Evolutionary conservation across 2,797 vertebrate species (phyloP), one percentile per base, ranked within the genome.

Genomic region (Siniperca obscura): DNA sequence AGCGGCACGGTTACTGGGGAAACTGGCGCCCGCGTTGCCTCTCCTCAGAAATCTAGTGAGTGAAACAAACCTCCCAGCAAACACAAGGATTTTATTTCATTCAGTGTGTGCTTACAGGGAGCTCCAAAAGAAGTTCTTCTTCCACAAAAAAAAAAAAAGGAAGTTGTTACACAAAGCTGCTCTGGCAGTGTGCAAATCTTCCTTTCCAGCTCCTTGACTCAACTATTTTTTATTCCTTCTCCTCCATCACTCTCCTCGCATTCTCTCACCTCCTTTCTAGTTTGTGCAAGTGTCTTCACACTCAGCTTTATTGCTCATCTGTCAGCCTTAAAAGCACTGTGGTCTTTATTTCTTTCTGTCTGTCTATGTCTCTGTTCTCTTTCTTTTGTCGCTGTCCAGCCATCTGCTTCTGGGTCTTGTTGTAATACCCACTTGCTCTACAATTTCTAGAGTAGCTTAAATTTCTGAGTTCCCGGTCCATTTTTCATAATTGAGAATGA

Each of bases 91-190:
- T 91, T 90, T 11, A 81, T 85, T 92, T 93, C 80, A 92, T 94
- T 95, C 93, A 92, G 61, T 50, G 76, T 61, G 80, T 67, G 86
- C 90, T 88, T 74, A 82, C 73, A 76, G 86, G 83, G 79, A 73
- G 81, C 81, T 87, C 90, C 87, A 88, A 93, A 94, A 93, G 86
- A 88, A 92, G 78, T 89, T 78, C 81, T 72, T 84, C 83, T 72
- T 70, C 69, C 60, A 27, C 25, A 42, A 27, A 67, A 92, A 93
- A 67, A 92, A 93, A 93, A 84, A 88, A 89, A 94, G 95, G 95
- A 96, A 95, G 95, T 93, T 9, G 88, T 86, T 78, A 79, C 81
- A 94, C 95, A 94, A 95, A 94, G 91, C 89, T 75, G 46, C 80
- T 55, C 86, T 90, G 91, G 92, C 93, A 89, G 83, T 44, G 61